Percentiles rank a stretch among this genome's conserved stretches.
Evolutionary conservation across 2,797 vertebrate genomes (phyloP).

Genomic region (Eulemur mongoz): DNA sequence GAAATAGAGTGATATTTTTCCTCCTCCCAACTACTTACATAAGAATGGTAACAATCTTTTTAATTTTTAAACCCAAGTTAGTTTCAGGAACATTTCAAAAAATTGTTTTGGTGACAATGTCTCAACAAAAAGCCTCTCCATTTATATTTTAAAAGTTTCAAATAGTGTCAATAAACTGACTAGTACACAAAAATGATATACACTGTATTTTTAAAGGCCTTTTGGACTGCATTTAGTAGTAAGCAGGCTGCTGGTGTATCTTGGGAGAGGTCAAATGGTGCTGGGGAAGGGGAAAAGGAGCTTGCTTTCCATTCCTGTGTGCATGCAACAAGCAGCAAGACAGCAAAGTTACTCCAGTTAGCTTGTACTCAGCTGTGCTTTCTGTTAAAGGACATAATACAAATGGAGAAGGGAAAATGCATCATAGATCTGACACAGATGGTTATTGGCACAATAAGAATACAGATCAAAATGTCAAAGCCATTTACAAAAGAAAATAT

Average conservation of each 20-base stretch:
- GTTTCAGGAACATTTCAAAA: conserved; percentile 77
- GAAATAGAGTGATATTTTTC: conserved; percentile 53
- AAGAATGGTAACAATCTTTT: conserved; percentile 77
- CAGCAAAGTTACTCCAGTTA: conserved; percentile 92
- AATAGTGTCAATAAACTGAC: conserved; percentile 80
- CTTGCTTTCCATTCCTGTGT: conserved; percentile 93
- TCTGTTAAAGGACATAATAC: conserved; percentile 90
- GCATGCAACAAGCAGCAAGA: conserved; percentile 98
- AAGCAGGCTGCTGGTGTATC: conserved; percentile 91
- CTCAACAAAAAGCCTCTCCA: conserved; percentile 83
- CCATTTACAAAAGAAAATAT: conserved; percentile 46
- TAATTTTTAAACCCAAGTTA: conserved; percentile 69
- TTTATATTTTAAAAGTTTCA: conserved; percentile 75
- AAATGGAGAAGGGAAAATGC: conserved; percentile 87
- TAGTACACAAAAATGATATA: conserved; percentile 79
- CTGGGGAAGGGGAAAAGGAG: conserved; percentile 91
- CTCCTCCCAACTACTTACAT: conserved; percentile 76
- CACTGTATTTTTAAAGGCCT: conserved; percentile 81
- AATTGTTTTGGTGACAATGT: conserved; percentile 67
- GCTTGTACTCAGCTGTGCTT: conserved; percentile 91
- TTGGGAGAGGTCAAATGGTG: conserved; percentile 91
- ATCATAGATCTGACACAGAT: conserved; percentile 86
- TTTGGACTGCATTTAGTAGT: conserved; percentile 90
- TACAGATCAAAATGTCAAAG: conserved; percentile 72
- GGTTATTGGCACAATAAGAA: conserved; percentile 83